Evolutionary conservation across 2,888 invertebrate species (phyloP), one percentile per base, ranked within the genome.

Genomic region (Hydropsyche betteni): DNA sequence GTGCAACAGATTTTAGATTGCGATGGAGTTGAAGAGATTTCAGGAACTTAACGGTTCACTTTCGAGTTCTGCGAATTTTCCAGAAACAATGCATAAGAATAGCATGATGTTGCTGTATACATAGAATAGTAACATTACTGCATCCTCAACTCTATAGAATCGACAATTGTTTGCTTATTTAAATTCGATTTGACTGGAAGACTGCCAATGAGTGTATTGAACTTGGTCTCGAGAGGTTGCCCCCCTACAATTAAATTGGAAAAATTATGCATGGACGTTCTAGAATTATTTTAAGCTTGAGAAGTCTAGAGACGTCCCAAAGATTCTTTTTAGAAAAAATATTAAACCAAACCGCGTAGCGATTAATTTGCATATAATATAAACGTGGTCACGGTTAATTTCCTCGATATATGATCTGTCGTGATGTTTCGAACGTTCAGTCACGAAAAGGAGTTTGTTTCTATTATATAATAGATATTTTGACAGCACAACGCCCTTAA

Each of bases 111-210:
- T 10, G 44, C 24, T 24, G 24, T 24, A 24, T 24, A 2, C 24
- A 24, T 24, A 24, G 24, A n/a, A n/a, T 2, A 24, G 24, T 2
- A 24, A 44, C 3, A 1, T 44, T 10, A 10, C 44, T 44, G 44
- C 44, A 44, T 44, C 44, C 10, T 44, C 44, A 44, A 8, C 7
- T 64, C 34, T 36, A 36, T 64, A 24, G 64, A 64, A n/a, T 16
- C 34, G 24, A 64, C 64, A 34, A 64, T 64, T 64, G 64, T 64
- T 64, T 64, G 64, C 64, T 36, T 64, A 64, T 64, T 64, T 64
- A 64, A 64, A 64, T 36, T 64, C 64, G 36, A 64, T 64, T 64
- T 34, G 5, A 36, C 36, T 64, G 64, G 64, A 7, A 34, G 12
- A 12, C 12, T 36, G 64, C 64, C 64, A 64, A 55, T 16, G 55